Evolutionary conservation across 2,113 vertebrate species (phyloP).

Genomic region (Limanda limanda): DNA sequence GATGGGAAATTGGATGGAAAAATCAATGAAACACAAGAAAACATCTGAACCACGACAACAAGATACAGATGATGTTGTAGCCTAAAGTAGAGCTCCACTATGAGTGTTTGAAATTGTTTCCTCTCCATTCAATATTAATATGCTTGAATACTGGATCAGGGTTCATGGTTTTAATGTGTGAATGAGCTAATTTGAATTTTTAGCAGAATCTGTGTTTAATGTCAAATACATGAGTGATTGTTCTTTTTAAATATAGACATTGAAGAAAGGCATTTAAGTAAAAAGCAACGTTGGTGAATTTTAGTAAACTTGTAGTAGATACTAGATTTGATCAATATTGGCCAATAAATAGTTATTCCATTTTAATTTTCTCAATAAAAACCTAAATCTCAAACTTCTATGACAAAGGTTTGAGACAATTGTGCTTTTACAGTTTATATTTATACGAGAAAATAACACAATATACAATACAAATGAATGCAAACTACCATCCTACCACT

Average conservation of each 20-base stretch:
- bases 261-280: no score
- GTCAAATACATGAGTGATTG: no score
- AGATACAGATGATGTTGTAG: constrained; percentile 9
- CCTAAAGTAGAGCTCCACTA: not conserved
- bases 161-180: not conserved
- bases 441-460: no score
- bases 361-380: not conserved
- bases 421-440: no score
- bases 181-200: not conserved
- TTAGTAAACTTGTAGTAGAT: not conserved
- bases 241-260: no score
- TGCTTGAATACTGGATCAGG: not conserved
- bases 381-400: no score
- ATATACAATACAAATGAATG: no score
- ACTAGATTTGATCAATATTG: not conserved
- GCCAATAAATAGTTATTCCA: not conserved
- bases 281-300: not conserved
- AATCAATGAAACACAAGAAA: constrained; percentile 55
- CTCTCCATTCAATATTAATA: not conserved
- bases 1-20: constrained; percentile 66
- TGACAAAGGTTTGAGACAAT: no score
- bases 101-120: no score
- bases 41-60: constrained; percentile 41
- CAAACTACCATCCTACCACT: no score
- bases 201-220: not conserved